These are phyloP conservation scores for Chamaedrilus cognettii DNA, from an alignment of 2,888 invertebrate species.

Conservation along the genomic window DNA sequence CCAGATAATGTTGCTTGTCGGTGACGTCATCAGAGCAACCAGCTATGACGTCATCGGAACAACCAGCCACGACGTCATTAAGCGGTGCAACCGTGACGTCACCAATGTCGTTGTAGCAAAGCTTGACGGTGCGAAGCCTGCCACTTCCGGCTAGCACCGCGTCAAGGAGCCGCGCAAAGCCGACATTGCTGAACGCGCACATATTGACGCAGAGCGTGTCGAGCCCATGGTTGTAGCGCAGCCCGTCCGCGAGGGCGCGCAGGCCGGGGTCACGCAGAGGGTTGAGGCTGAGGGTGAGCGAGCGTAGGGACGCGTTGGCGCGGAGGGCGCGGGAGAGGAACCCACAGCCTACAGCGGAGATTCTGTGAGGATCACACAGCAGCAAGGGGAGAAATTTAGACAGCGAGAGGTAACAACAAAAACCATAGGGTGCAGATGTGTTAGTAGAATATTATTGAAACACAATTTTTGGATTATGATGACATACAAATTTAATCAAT, in stretches of 20 bases:
- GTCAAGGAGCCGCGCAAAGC: conserved; percentile 50
- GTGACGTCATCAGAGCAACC: not conserved
- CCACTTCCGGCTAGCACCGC: conserved; percentile 45
- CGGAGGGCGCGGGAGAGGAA: conserved; percentile 48
- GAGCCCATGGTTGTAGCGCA: conserved; percentile 46
- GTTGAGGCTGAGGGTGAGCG: conserved; percentile 53
- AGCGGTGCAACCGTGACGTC: conserved; percentile 4
- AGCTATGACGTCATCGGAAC: conserved; percentile 1
- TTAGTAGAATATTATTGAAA: no score
- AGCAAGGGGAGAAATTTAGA: no score
- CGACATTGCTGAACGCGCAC: conserved; percentile 55
- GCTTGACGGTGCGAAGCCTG: conserved; percentile 48
- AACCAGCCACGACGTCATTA: not conserved
- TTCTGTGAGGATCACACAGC: no score
- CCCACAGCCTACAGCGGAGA: conserved; percentile 47
- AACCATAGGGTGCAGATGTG: no score
- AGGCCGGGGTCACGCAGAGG: conserved; percentile 49
- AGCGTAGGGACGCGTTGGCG: conserved; percentile 44
- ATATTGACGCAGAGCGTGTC: conserved; percentile 54
- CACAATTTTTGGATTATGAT: no score
- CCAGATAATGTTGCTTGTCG: no score
- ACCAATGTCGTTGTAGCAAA: conserved; percentile 55
- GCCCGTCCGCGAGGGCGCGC: conserved; percentile 45
- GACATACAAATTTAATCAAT: no score
- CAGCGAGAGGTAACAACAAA: no score